Percentiles rank a stretch among this genome's conserved stretches.
Conservation (phyloP, 2,113 vertebrate species). For the Dasypus novemcinctus region DNA sequence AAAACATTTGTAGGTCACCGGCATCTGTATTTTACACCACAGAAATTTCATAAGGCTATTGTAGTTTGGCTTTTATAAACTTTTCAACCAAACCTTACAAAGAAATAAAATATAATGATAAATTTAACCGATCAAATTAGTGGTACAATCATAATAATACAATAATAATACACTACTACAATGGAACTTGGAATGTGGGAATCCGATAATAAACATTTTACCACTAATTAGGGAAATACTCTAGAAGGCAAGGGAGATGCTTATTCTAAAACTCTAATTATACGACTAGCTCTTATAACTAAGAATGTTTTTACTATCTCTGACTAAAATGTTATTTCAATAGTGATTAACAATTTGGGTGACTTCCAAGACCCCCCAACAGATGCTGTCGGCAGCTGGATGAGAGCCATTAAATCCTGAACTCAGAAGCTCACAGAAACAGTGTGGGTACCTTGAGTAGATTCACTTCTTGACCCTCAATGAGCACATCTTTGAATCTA, state of each 20-base stretch:
- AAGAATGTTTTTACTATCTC: background rate
- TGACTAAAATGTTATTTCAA: constrained; percentile 16
- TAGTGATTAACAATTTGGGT: background rate
- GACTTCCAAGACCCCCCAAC: constrained; percentile 14
- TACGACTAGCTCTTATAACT: background rate
- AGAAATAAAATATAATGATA: background rate
- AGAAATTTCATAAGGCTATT: background rate
- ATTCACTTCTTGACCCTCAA: background rate
- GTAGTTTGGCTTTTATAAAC: background rate
- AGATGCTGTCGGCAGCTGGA: background rate
- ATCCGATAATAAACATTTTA: background rate
- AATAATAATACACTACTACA: background rate
- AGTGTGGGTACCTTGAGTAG: background rate
- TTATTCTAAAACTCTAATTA: constrained; percentile 13
- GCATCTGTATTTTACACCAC: background rate
- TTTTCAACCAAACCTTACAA: background rate
- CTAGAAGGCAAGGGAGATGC: background rate
- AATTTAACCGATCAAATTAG: background rate
- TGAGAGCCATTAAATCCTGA: background rate
- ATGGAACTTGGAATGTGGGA: background rate
- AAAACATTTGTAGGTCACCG: background rate
- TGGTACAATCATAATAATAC: background rate
- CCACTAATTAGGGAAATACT: background rate
- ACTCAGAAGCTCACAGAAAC: background rate
- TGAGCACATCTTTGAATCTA: background rate